Base-by-base conservation (phyloP, 2,113 vertebrate species). In the Sakesphorus luctuosus region DNA sequence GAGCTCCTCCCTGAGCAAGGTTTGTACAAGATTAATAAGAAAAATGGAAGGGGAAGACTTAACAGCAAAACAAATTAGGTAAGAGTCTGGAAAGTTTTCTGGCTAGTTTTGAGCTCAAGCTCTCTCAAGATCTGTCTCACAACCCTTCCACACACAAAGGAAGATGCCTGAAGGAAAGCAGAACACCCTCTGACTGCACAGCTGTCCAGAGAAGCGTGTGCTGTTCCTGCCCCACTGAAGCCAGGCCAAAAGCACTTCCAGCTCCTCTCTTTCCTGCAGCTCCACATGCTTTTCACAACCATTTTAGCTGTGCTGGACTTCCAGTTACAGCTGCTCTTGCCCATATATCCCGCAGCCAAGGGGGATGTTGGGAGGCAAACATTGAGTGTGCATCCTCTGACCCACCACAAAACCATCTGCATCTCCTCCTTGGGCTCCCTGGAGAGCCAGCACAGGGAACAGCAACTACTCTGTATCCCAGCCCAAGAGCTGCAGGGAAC, bases 161-260 rank as follows among this genome's bases (percentile, higher is more conserved):
- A 74, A 65, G 63, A 12, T 7, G 29, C 50, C 67, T 14, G 55
- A 61, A 78, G 80, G 66, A 78, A n/a, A 89, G 29, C 40, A 47
- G 82, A 66, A 80, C 75, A 33, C 62, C 67, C 58, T 47, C 58
- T 53, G 82, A 31, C 52, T 63, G 47, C 63, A 13, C 46, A 75
- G 88, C 76, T 69, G 71, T 18, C 43, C 0, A 0, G 35, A 28
- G 44, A 33, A 55, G 18, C 1, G 0, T 7, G 29, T 0, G 2
- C 35, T 52, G 44, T 43, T 50, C 55, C 26, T 36, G 55, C 61
- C 40, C 23, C 23, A 2, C 12, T 23, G 65, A 76, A 59, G 38
- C 49, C 63, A 77, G 59, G 29, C 33, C 71, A 68, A 35, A 66
- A 77, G 18, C 7, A 13, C 3, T 49, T 24, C 23, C 73, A 90